Evolutionary conservation across 1,140 invertebrate species (phyloP), one percentile per base, ranked within the genome.

Genomic region (Lepeophtheirus salmonis): DNA sequence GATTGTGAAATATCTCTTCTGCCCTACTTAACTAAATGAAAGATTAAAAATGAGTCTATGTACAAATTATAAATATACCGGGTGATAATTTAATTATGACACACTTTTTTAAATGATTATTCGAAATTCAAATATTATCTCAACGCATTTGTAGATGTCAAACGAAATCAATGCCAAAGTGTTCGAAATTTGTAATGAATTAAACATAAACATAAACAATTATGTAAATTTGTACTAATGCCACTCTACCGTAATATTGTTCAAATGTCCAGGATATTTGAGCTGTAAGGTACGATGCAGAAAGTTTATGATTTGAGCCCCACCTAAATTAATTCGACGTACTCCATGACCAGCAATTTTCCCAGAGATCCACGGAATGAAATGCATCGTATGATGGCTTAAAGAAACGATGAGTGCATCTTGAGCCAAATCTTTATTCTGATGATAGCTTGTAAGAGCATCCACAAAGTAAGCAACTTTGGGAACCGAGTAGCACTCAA

Each of bases 401-500:
- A 84, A 81, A 65, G 79, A 84, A 3, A 96, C 69, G 51, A 95
- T 80, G 2, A 95, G 71, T 3, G 81, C 82, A 62, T 66, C 61
- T 58, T 59, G 41, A 10, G 26, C 70, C 57, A 76, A 74, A 50
- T 79, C 74, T 65, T 78, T 76, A 67, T 89, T 83, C 41, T 79
- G 76, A 50, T 79, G 75, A 67, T 83, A 83, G 64, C 86, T 86
- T 68, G 86, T 88, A 24, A 95, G 65, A 2, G 81, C 79, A 72
- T 95, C 91, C 12, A 94, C 78, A 24, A 88, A 88, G 71, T 91
- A 94, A 52, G 79, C 78, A 14, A 95, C 75, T 4, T 79, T 78
- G 50, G 89, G 89, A 12, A 95, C 77, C 59, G 81, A 79, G 68
- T 95, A 95, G 66, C 86, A 90, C 73, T 96, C 91, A 74, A 95